Percentiles rank a stretch among this genome's conserved stretches.
Conservation (phyloP, 2,113 vertebrate genomes). For the Montifringilla adamsi region DNA sequence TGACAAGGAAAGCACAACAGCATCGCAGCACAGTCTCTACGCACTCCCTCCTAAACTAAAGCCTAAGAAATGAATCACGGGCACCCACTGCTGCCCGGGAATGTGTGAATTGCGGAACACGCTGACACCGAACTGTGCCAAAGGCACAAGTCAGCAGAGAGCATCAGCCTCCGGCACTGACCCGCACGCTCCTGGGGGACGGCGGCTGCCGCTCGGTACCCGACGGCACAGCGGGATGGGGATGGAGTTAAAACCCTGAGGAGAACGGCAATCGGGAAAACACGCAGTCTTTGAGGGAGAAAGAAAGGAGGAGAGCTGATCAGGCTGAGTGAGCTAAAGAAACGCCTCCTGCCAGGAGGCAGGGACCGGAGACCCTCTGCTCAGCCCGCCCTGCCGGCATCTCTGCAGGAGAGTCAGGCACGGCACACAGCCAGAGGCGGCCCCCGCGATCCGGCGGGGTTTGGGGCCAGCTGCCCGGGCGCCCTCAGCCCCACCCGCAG, state of each 20-base stretch:
- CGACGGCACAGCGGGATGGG: not conserved
- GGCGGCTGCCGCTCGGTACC: not conserved
- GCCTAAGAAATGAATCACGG: not conserved
- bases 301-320: too few species aligned
- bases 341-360: not conserved
- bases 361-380: not conserved
- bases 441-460: not conserved
- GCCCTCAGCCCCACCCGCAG: too few species aligned
- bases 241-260: not conserved
- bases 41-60: not conserved
- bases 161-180: not conserved
- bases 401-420: rapidly evolving
- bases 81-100: not conserved
- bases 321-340: not conserved
- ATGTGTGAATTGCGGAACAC: not conserved
- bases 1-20: not conserved
- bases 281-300: rapidly evolving
- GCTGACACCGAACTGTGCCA: not conserved
- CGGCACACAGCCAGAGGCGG: not conserved
- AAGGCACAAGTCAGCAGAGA: not conserved
- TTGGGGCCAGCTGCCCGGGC: not conserved
- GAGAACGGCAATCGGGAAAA: not conserved
- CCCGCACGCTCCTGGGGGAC: not conserved
- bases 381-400: not conserved
- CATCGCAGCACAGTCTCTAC: not conserved